Evolutionary conservation across 2,888 invertebrate genomes (phyloP).

Genomic region (Drosophila atripex): DNA sequence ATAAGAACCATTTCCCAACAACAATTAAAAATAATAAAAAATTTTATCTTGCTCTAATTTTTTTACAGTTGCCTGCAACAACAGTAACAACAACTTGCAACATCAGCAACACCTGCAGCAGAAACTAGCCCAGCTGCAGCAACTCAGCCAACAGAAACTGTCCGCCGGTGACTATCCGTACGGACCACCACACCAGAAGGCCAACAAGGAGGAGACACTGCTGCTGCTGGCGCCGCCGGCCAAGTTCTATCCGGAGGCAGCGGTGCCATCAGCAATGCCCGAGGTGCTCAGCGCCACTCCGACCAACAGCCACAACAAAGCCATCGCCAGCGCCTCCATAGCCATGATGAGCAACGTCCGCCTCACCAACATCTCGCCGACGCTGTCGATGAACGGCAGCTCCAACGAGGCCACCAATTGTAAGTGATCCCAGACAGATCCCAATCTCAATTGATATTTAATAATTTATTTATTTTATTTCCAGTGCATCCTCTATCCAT

Average conservation of each 20-base stretch:
- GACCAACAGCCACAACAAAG: conserved; percentile 66
- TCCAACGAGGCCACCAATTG: conserved; percentile 81
- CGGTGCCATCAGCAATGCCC: conserved; percentile 63
- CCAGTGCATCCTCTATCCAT: conserved; percentile 77
- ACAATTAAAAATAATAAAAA: neutral
- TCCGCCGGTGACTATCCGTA: conserved; percentile 30
- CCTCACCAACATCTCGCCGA: conserved; percentile 83
- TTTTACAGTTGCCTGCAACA: conserved; percentile 30
- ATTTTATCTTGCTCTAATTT: neutral
- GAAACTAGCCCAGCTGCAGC: conserved; percentile 44
- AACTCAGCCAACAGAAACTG: conserved; percentile 26
- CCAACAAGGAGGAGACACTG: conserved; percentile 24
- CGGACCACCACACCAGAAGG: conserved; percentile 21
- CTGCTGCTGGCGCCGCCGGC: conserved; percentile 19
- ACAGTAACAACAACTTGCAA: conserved; percentile 28
- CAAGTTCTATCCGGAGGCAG: conserved; percentile 39
- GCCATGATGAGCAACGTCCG: conserved; percentile 73
- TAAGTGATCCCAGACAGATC: conserved; percentile 45
- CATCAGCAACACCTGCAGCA: conserved; percentile 49
- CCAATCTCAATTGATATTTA: neutral
- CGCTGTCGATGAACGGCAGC: conserved; percentile 84
- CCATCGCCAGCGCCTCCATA: conserved; percentile 39
- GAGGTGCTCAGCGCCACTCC: conserved; percentile 73
- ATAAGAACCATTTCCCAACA: neutral
- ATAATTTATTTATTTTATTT: neutral